phyloP scores from a whole-genome alignment of 2,797 vertebrate species.

The Sandelia bainsii region DNA sequence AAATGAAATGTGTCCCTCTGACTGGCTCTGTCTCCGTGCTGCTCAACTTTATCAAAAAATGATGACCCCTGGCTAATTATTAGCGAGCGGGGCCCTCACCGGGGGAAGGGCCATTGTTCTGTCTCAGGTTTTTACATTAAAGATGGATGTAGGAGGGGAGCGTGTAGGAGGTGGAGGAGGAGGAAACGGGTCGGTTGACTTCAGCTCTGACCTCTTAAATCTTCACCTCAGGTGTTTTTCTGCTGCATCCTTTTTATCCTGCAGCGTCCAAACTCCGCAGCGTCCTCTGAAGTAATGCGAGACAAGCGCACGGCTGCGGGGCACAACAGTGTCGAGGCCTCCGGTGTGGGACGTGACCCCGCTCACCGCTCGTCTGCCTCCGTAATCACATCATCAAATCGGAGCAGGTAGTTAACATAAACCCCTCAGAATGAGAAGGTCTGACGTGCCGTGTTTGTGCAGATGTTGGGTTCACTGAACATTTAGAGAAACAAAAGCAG shows the following conservation, averaged over 20 bases:
- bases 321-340: constrained; percentile 5
- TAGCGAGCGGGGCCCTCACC: constrained; percentile 45
- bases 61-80: constrained; percentile 82
- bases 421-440: constrained; percentile 9
- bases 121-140: constrained; percentile 76
- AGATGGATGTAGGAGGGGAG: constrained; percentile 71
- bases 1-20: constrained; percentile 72
- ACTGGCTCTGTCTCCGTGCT: constrained; percentile 33
- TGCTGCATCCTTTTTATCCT: constrained; percentile 29
- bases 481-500: constrained; percentile 48
- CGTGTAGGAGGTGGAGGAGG: constrained; percentile 44
- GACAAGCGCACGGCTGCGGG: constrained; percentile 26
- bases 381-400: constrained; percentile 36
- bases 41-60: constrained; percentile 77
- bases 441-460: constrained; percentile 10
- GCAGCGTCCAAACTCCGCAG: constrained; percentile 13
- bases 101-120: constrained; percentile 73
- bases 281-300: not conserved
- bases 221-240: constrained; percentile 51
- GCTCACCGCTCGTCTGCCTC: not conserved
- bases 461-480: constrained; percentile 41
- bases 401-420: constrained; percentile 35
- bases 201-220: constrained; percentile 56
- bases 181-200: constrained; percentile 46
- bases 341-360: constrained; percentile 22